Conservation (phyloP, 2,797 vertebrate species). For the Alca torda region DNA sequence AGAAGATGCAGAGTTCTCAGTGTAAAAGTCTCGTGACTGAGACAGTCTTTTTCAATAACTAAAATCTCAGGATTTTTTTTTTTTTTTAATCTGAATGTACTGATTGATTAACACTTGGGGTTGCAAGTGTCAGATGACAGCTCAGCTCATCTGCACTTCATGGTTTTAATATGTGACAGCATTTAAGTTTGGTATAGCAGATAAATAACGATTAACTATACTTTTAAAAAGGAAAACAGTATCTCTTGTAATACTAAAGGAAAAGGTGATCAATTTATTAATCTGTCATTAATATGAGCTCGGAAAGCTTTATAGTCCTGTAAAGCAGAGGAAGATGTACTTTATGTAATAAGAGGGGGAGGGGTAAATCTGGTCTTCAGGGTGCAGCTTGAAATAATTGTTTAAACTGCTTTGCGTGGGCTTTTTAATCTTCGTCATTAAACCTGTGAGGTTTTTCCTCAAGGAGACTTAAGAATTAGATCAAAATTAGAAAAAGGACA, state of each 20-base stretch:
- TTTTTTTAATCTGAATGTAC: background rate
- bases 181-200: background rate
- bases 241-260: background rate
- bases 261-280: background rate
- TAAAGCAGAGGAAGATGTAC: background rate
- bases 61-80: background rate
- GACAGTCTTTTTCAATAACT: background rate
- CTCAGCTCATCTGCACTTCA: background rate
- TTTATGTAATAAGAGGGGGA: background rate
- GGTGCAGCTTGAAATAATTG: slow-evolving; percentile 22
- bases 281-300: background rate
- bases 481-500: background rate
- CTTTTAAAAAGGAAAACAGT: background rate
- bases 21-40: background rate
- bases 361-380: background rate
- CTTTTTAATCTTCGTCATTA: background rate
- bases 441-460: background rate
- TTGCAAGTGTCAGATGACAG: background rate
- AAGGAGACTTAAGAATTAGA: background rate
- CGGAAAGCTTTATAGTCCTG: background rate
- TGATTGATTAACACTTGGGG: background rate
- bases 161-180: background rate
- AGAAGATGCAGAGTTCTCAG: background rate
- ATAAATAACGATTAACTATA: background rate
- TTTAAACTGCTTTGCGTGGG: slow-evolving; percentile 29